Evolutionary conservation across 2,888 invertebrate species (phyloP), one percentile per base, ranked within the genome.

Genomic region (Polyploca ridens): DNA sequence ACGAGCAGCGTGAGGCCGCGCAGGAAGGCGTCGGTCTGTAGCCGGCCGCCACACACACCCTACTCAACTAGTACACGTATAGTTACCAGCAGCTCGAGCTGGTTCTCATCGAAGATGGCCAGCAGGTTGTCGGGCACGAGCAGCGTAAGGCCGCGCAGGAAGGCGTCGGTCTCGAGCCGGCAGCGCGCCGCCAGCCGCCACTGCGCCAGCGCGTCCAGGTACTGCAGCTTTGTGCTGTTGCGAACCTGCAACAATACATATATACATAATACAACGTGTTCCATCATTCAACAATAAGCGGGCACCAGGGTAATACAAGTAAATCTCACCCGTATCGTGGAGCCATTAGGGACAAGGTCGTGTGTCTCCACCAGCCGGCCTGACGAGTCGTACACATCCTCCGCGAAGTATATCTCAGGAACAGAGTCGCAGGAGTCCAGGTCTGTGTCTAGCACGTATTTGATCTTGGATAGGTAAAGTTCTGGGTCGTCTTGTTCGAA

Each of bases 401-500:
- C 99, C 1, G 96, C 95, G 91, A 99, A 99, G 89, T 95, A 97
- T 66, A 99, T 90, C 85, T 98, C 98, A 86, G 98, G 96, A 33
- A 95, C 95, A 0, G 85, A 77, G 64, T 96, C 97, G 38, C 94
- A 93, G 62, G 95, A 92, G 86, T 98, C 98, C 71, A 98, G 96
- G 90, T 98, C 97, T 72, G 98, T 97, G 80, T 99, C 98, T 75
- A 98, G 91, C 71, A 99, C 97, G 88, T 98, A 99, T 86, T 98
- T 98, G 58, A 99, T 97, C 94, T 99, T 99, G n/a, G 97, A 97
- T 69, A 98, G 92, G 91, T 98, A 99, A 66, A 99, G 93, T 89
- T 98, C 98, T 0, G 99, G 98, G 91, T 99, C 99, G 85, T 99
- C 99, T 90, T 98, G 98, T 86, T 99, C 98, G 90, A 99, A 99